These are phyloP conservation scores for Polylopha cassiicola DNA, from an alignment of 2,888 invertebrate genomes.

Conservation along the genomic window DNA sequence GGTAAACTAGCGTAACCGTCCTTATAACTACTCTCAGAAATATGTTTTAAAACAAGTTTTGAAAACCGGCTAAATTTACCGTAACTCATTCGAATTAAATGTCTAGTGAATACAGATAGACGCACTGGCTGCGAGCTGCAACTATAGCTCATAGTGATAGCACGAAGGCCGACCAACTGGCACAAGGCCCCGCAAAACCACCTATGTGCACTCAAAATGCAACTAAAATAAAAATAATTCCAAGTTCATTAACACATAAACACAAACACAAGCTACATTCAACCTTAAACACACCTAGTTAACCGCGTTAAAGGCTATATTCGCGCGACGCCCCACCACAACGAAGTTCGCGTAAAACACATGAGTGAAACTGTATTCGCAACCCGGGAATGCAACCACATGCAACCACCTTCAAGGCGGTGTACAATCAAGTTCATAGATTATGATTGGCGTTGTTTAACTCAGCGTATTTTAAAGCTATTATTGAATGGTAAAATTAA, in stretches of 20 bases:
- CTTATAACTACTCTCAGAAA: too few species aligned
- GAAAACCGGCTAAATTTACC: too few species aligned
- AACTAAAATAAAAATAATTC: conserved; percentile 46
- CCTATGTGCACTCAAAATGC: conserved; percentile 36
- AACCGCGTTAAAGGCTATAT: conserved; percentile 30
- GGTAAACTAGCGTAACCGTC: too few species aligned
- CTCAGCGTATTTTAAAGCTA: conserved; percentile 38
- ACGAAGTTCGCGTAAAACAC: conserved; percentile 43
- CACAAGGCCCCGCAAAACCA: conserved; percentile 40
- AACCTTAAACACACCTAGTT: conserved; percentile 29
- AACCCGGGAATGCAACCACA: conserved; percentile 60
- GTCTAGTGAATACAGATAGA: too few species aligned
- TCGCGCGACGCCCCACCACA: conserved; percentile 33
- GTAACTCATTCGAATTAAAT: too few species aligned
- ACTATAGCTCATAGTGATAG: conserved; percentile 31
- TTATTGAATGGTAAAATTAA: conserved; percentile 26
- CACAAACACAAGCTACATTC: conserved; percentile 36
- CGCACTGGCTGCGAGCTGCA: too few species aligned
- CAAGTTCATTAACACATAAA: conserved; percentile 63
- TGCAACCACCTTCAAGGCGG: conserved; percentile 50
- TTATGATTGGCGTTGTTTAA: conserved; percentile 66
- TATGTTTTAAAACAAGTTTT: too few species aligned
- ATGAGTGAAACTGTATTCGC: conserved; percentile 54
- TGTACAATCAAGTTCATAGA: conserved; percentile 74
- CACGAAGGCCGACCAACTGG: conserved; percentile 47